Base-by-base conservation (phyloP, 2,888 invertebrate genomes). In the Exocentrus adspersus region DNA sequence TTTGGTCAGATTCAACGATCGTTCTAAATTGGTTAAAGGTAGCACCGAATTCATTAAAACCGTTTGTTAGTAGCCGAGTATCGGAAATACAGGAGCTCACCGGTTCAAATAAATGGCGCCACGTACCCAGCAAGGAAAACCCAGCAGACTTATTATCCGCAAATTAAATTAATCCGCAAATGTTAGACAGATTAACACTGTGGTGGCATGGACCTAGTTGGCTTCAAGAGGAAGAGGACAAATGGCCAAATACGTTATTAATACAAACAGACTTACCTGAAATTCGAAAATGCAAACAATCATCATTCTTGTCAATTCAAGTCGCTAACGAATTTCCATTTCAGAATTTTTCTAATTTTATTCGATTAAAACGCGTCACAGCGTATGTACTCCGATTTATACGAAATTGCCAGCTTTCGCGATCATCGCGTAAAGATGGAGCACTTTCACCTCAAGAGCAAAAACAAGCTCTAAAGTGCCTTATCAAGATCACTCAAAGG, bases 1-100 rank as follows among this genome's bases (percentile, higher is more conserved):
- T 70, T n/a, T 71, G 70, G 69, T 54, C 65, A 7, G 72, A 73
- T 64, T 73, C 70, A 7, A 71, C 69, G 4, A 69, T 70, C 6
- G 60, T 67, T 7, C 37, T 72, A 9, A 60, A 67, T 14, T 72
- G 67, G 72, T 19, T 71, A 37, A 60, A 60, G 48, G 60, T 65
- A 1, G 12, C 24, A 0, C 66, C 70, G 7, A 62, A 64, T 54
- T 32, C 57, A 16, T 62, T 68, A 28, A 69, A 72, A 62, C 61
- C 62, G 9, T 72, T 72, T 57, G 67, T 70, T 3, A 42, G 60
- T 37, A 68, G 67, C 45, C 57, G 72, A 12, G 63, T 73, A 10
- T 46, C 69, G 4, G 70, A 70, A 41, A 65, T 72, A 21, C 68
- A 72, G 52, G 14, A 20, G 5, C 12, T 67, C 2, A 65, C 65